Conservation (phyloP, 2,113 vertebrate species). For the Hippocampus abdominalis region DNA sequence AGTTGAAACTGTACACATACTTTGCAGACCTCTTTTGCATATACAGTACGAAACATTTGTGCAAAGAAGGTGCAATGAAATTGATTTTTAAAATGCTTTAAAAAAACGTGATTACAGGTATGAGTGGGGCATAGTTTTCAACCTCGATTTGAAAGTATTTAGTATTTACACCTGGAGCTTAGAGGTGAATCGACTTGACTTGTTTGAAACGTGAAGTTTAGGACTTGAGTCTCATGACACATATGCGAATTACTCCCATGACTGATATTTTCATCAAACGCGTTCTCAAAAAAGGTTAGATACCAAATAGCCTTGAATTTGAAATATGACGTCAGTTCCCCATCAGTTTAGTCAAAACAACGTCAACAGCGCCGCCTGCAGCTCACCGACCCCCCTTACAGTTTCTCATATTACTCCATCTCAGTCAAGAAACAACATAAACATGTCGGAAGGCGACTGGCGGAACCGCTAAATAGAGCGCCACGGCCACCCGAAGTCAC, state of each 20-base stretch:
- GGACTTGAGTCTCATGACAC: not conserved
- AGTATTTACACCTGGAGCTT: too few species aligned
- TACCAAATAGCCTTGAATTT: not conserved
- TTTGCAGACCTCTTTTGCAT: not conserved
- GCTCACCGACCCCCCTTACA: not conserved
- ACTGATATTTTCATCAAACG: not conserved
- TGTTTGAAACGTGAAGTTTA: not conserved
- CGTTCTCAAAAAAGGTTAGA: not conserved
- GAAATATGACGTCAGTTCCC: not conserved
- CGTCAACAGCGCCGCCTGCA: constrained; percentile 41
- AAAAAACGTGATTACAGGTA: too few species aligned
- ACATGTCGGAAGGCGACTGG: constrained; percentile 51
- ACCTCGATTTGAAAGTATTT: too few species aligned
- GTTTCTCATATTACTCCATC: constrained; percentile 23
- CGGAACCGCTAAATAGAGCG: constrained; percentile 18
- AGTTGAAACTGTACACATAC: not conserved
- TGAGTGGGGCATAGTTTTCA: too few species aligned
- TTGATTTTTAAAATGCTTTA: too few species aligned
- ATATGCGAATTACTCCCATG: not conserved
- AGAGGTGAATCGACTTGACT: not conserved
- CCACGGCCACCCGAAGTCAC: constrained; percentile 21
- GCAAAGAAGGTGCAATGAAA: too few species aligned
- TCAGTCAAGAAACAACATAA: constrained; percentile 50
- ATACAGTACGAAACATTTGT: too few species aligned
- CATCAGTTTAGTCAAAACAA: not conserved